Percentiles rank a stretch among this genome's conserved stretches.
These are phyloP conservation scores for Nasua narica DNA, from an alignment of 2,797 vertebrate genomes.

Conservation along the genomic window DNA sequence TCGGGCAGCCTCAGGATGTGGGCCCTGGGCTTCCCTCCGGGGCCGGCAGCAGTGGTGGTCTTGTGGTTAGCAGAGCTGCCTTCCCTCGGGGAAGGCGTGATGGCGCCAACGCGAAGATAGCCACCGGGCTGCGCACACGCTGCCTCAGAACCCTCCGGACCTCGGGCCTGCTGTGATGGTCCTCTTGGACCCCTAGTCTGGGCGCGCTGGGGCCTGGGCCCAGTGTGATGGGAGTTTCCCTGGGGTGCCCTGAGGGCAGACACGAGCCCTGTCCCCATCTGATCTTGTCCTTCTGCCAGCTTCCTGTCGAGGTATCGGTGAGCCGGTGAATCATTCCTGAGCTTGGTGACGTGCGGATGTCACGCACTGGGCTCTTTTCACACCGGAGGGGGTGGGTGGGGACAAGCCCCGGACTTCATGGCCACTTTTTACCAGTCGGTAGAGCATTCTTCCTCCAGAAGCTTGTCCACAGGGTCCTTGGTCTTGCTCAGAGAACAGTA, in stretches of 20 bases:
- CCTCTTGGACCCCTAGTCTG: background rate
- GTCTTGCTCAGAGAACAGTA: background rate
- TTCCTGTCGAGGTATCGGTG: background rate
- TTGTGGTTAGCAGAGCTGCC: no score
- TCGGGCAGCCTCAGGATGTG: background rate
- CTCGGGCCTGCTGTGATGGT: background rate
- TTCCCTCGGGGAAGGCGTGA: accelerated
- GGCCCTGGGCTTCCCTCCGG: background rate
- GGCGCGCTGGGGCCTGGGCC: background rate
- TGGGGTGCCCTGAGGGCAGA: background rate
- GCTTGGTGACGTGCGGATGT: background rate
- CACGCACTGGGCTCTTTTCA: background rate
- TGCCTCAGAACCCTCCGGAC: background rate
- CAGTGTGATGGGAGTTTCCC: background rate
- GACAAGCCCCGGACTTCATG: accelerated
- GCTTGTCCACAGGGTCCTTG: background rate
- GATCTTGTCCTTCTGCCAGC: background rate
- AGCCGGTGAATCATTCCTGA: background rate
- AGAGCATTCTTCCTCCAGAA: background rate
- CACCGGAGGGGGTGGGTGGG: background rate
- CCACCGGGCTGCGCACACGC: background rate
- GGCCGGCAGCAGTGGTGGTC: no score
- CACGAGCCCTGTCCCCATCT: background rate
- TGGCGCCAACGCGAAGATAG: background rate
- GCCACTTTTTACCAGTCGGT: background rate